Evolutionary conservation across 2,888 invertebrate species (phyloP), one percentile per base, ranked within the genome.

Genomic region (Branchellion lobata): DNA sequence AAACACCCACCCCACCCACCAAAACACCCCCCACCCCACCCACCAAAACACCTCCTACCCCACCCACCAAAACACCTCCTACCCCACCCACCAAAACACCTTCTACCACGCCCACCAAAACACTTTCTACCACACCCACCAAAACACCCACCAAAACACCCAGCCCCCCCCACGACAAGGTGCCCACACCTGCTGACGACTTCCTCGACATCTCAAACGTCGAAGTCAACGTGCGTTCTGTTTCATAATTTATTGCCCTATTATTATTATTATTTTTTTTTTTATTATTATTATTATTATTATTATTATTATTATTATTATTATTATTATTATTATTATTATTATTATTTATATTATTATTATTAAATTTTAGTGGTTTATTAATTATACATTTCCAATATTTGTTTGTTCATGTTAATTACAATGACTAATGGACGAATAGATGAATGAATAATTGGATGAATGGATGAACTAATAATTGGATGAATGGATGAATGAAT

Each of bases 131-230:
- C 31, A 75, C 51, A 29, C 27, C 27, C 29, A 53, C 29, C n/a
- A 24, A 3, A n/a, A 31, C n/a, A 2, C 21, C 34, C 5, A 33
- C 71, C 31, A 33, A 8, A 3, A n/a, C 29, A 3, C n/a, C 29
- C 8, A 29, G 3, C n/a, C 8, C 21, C 31, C 3, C 11, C 71
- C n/a, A 3, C 3, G 71, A 8, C 31, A 33, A 3, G 5, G 29
- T 24, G 3, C n/a, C 61, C 34, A 36, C 36, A 14, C 57, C 33
- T 2, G 77, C 57, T n/a, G 76, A 65, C 57, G 77, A 77, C 34
- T 77, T 77, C 57, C 29, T 77, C 3, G 77, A 77, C 29, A 77
- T 77, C 33, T 77, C 77, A 11, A 65, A 36, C 57, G 77, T 77
- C 33, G 77, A 77, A 65, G 31, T 77, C n/a, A 77, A 65, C 29